Conservation (phyloP, 2,113 vertebrate species). For the Leuciscus idus region DNA sequence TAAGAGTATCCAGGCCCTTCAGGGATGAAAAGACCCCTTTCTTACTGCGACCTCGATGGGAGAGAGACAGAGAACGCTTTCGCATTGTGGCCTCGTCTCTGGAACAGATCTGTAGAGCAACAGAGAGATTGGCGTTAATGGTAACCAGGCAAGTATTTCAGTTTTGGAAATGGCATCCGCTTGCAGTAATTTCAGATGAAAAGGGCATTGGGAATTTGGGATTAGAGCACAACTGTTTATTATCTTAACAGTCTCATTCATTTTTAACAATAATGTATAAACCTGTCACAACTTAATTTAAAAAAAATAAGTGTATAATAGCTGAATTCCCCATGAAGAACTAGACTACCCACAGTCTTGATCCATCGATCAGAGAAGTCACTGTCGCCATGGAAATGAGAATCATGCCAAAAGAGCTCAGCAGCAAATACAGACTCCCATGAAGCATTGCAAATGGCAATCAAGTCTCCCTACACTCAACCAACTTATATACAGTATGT, state of each 20-base stretch:
- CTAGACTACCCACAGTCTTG: background rate
- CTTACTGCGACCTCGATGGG: conserved; percentile 78
- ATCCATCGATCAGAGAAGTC: background rate
- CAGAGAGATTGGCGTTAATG: background rate
- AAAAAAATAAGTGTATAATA: background rate
- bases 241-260: background rate
- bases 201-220: background rate
- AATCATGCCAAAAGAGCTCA: background rate
- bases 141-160: background rate
- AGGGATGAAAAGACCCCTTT: conserved; percentile 92
- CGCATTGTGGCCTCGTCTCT: conserved; percentile 89
- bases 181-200: background rate
- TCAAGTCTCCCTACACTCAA: background rate
- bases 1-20: conserved; percentile 92
- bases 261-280: background rate
- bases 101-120: conserved; percentile 85
- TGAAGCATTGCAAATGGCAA: background rate
- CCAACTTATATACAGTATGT: background rate
- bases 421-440: background rate
- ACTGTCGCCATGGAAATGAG: background rate
- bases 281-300: background rate
- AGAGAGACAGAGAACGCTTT: conserved; percentile 88
- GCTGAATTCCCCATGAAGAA: background rate
- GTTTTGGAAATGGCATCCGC: background rate
- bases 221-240: background rate